Evolutionary conservation across 2,113 vertebrate species (phyloP).

Genomic region (Oenanthe melanoleuca): DNA sequence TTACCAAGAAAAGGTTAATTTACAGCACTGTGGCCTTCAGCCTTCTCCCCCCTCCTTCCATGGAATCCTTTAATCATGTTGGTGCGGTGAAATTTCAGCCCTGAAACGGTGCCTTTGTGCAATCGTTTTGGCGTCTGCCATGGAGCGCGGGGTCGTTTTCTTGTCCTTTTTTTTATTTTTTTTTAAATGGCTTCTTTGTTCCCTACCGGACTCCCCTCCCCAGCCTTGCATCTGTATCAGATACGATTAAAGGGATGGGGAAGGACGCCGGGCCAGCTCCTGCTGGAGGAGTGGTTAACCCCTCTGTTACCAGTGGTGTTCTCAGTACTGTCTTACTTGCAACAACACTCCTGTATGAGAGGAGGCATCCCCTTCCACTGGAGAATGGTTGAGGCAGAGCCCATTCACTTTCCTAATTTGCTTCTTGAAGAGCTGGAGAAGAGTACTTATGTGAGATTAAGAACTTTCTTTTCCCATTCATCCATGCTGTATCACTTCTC

Average conservation of each 20-base stretch:
- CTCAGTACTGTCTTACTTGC: neutral
- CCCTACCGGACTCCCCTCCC: slow-evolving; percentile 37
- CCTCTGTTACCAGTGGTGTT: slow-evolving; percentile 8
- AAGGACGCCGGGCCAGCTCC: slow-evolving; percentile 55
- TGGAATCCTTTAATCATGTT: slow-evolving; percentile 87
- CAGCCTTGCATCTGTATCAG: slow-evolving; percentile 78
- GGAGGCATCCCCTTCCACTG: neutral
- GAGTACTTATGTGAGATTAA: neutral
- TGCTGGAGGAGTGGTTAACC: slow-evolving; percentile 53
- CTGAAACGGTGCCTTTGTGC: slow-evolving; percentile 86
- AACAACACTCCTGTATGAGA: neutral
- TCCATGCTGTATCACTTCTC: neutral
- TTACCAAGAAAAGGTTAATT: slow-evolving; percentile 76
- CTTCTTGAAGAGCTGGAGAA: neutral
- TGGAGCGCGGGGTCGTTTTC: slow-evolving; percentile 78
- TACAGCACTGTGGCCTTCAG: slow-evolving; percentile 64
- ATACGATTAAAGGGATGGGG: slow-evolving; percentile 82
- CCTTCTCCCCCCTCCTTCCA: slow-evolving; percentile 60
- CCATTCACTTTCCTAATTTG: neutral
- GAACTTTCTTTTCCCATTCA: neutral
- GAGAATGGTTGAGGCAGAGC: neutral
- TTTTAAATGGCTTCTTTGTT: slow-evolving; percentile 83
- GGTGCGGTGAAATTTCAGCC: slow-evolving; percentile 86
- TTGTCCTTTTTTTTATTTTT: slow-evolving; percentile 67
- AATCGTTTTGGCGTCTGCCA: slow-evolving; percentile 76